These are phyloP conservation scores for Gryon sp. DNA, from an alignment of 1,140 invertebrate species.

Conservation along the genomic window DNA sequence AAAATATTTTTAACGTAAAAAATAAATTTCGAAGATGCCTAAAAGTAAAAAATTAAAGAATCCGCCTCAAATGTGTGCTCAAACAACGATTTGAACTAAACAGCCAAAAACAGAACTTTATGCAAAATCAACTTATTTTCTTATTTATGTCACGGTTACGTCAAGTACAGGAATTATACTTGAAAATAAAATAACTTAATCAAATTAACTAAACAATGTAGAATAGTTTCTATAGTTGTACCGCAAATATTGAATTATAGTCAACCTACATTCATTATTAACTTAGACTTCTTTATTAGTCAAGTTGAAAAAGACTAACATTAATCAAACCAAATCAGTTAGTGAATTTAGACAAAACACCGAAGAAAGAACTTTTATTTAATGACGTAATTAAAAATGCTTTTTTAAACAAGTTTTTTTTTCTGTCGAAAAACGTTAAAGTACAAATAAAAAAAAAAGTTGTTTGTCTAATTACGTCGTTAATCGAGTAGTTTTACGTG, in stretches of 20 bases:
- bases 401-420: constrained; percentile 3
- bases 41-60: too few relatives aligned
- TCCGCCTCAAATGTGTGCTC: neutral
- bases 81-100: too few relatives aligned
- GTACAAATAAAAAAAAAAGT: too few relatives aligned
- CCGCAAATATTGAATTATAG: constrained; percentile 47
- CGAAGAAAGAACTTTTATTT: constrained; percentile 49
- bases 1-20: too few relatives aligned
- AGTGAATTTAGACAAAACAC: constrained; percentile 48
- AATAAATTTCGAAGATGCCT: too few relatives aligned
- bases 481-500: constrained; percentile 57
- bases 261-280: constrained; percentile 53
- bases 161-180: constrained; percentile 19
- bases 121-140: neutral
- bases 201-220: constrained; percentile 47
- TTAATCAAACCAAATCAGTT: constrained; percentile 64
- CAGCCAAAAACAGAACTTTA: neutral
- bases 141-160: constrained; percentile 8
- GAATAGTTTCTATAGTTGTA: constrained; percentile 47
- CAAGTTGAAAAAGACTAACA: constrained; percentile 55
- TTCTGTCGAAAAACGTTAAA: too few relatives aligned
- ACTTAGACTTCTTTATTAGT: constrained; percentile 55
- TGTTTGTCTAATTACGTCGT: constrained; percentile 58
- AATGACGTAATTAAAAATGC: constrained; percentile 59
- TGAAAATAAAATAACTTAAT: constrained; percentile 42